Base-by-base conservation (phyloP, 2,797 vertebrate genomes). In the Chaetodon trifasciatus region DNA sequence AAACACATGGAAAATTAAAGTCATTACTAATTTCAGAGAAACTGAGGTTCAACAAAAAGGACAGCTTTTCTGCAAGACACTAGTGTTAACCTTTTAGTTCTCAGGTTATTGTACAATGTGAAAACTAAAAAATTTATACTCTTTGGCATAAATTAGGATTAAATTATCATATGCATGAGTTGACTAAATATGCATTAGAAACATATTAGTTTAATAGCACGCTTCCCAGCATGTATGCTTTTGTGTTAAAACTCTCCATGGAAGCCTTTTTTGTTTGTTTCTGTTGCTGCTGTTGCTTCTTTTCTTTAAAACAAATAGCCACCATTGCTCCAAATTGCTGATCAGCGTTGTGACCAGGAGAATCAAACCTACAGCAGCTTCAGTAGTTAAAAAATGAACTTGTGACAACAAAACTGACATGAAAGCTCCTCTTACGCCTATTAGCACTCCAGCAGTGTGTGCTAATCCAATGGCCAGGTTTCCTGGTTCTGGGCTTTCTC, bases 381-480 rank as follows among this genome's bases (percentile, higher is more conserved):
- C 5, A 3, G 7, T 28, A 5, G 12, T 23, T 1, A 23, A 32
- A 35, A 35, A 13, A 12, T 46, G 12, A 46, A 55, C 19, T 44
- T 0, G 1, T 6, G 8, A 53, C 56, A 70, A 13, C 8, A 66
- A 57, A 68, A 19, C 17, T 5, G 24, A 35, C 2, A 56, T 1
- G 13, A n/a, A 40, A 46, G 63, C 15, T n/a, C 3, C 11, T 86
- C 93, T 95, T 86, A 97, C 96, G 70, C 92, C 96, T 0, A 96
- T 94, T 23, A 97, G 87, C 6, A 96, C 92, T 0, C 96, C 95
- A 1, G 96, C 93, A 0, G 91, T 92, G 80, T 97, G 89, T 1
- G 97, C 96, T n/a, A 97, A 92, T 49, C 96, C 97, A 49, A 97
- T 91, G 15, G 93, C 95, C 71, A 97, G 81, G 86, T 95, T 94